Conservation (phyloP, 2,113 vertebrate species). For the Thalassarche chlororhynchos region DNA sequence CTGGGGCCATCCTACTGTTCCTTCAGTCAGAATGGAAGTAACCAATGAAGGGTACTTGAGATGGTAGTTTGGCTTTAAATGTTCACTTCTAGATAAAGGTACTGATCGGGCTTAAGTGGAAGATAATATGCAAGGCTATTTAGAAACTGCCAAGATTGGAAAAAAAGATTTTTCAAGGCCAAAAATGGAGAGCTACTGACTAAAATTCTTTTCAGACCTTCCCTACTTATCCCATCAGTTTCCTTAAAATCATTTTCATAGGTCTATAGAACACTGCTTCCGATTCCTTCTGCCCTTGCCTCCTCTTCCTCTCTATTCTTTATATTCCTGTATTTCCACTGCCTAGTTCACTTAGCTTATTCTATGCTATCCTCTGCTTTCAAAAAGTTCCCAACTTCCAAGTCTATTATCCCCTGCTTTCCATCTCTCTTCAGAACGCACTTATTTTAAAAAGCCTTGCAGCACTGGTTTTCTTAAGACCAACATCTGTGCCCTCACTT, state of each 20-base stretch:
- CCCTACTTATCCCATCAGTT: not conserved
- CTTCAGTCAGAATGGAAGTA: slow-evolving; percentile 65
- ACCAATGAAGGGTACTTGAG: slow-evolving; percentile 27
- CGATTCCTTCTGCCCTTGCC: not conserved
- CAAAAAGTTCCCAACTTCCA: not conserved
- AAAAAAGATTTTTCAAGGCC: not conserved
- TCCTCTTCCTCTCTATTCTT: not conserved
- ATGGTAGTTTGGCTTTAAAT: not conserved
- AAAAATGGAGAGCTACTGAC: not conserved
- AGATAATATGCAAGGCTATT: not conserved
- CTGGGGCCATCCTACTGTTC: slow-evolving; percentile 79
- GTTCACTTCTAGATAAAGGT: not conserved
- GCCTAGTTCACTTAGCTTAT: not conserved
- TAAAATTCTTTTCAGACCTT: not conserved
- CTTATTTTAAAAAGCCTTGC: not conserved
- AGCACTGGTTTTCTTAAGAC: not conserved
- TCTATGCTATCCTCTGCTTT: not conserved
- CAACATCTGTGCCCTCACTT: not conserved
- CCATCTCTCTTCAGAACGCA: not conserved
- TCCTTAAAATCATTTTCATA: not conserved
- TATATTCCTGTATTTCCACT: not conserved
- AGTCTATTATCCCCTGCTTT: not conserved
- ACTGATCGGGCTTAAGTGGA: not conserved
- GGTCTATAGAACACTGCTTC: not conserved
- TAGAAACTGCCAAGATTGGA: not conserved